These are phyloP conservation scores for Eupithecia centaureata DNA, from an alignment of 2,888 invertebrate species.

Conservation along the genomic window DNA sequence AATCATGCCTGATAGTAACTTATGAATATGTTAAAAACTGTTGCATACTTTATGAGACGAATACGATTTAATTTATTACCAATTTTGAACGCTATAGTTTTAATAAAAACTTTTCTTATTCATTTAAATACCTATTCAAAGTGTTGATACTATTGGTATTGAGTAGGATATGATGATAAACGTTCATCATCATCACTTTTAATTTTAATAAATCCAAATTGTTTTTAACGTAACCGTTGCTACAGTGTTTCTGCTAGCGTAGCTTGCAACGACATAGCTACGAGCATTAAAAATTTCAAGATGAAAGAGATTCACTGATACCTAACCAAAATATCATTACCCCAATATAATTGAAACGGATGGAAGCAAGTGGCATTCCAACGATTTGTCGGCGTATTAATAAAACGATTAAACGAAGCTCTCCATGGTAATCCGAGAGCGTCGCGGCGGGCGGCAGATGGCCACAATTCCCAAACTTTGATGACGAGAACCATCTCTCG, in stretches of 20 bases:
- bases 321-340: constrained; percentile 30
- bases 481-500: constrained; percentile 73
- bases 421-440: constrained; percentile 80
- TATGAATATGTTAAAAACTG: constrained; percentile 14
- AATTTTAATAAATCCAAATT: background rate
- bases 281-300: background rate
- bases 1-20: background rate
- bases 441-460: constrained; percentile 78
- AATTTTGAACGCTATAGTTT: background rate
- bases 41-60: constrained; percentile 8
- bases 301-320: background rate
- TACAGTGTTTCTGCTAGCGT: background rate
- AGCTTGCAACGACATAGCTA: background rate
- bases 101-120: background rate
- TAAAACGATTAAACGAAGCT: constrained; percentile 84
- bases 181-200: no score
- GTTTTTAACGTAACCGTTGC: background rate
- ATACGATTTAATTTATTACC: background rate
- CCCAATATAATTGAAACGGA: constrained; percentile 46
- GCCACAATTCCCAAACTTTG: constrained; percentile 81
- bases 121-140: no score
- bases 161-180: background rate
- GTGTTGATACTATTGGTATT: no score
- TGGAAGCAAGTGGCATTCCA: constrained; percentile 72
- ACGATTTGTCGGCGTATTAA: constrained; percentile 83